phyloP scores from a whole-genome alignment of 2,797 vertebrate species.

The Emys orbicularis region DNA sequence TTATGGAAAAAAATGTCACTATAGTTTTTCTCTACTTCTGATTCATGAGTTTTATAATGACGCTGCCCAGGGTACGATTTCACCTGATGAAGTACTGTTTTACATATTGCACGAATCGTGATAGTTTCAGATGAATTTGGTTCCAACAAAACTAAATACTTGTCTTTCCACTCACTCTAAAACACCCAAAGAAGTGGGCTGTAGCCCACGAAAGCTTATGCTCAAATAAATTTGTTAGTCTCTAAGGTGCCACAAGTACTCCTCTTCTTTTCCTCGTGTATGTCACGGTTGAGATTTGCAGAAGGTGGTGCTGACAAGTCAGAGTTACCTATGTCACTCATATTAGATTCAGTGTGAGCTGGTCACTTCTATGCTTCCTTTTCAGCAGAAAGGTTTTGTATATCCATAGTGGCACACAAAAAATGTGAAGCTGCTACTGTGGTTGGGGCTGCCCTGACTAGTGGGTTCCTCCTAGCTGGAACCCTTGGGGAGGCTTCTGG shows the following conservation, averaged over 20 bases:
- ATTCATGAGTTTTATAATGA: not conserved
- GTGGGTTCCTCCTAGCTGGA: not conserved
- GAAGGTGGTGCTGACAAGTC: not conserved
- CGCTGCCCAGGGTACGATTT: not conserved
- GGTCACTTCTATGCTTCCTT: not conserved
- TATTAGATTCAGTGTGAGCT: not conserved
- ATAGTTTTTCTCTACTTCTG: not conserved
- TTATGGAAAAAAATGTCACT: not conserved
- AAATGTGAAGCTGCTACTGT: not conserved
- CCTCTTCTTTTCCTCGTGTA: not conserved
- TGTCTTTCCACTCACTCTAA: not conserved
- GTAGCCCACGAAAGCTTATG: too few species aligned
- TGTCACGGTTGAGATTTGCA: not conserved
- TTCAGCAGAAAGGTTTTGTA: not conserved
- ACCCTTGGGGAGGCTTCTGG: not conserved
- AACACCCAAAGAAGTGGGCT: not conserved
- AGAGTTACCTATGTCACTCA: not conserved
- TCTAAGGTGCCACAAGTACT: too few species aligned
- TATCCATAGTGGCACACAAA: not conserved
- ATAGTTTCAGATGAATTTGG: not conserved
- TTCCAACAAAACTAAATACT: not conserved
- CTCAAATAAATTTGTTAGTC: too few species aligned
- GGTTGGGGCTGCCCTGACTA: not conserved
- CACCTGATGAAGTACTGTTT: not conserved
- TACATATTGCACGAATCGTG: not conserved